A percentile compares a stretch with the other conserved stretches of the same genome.
Conservation (phyloP, 1,140 invertebrate species). For the Pseudomyrmex gracilis region DNA sequence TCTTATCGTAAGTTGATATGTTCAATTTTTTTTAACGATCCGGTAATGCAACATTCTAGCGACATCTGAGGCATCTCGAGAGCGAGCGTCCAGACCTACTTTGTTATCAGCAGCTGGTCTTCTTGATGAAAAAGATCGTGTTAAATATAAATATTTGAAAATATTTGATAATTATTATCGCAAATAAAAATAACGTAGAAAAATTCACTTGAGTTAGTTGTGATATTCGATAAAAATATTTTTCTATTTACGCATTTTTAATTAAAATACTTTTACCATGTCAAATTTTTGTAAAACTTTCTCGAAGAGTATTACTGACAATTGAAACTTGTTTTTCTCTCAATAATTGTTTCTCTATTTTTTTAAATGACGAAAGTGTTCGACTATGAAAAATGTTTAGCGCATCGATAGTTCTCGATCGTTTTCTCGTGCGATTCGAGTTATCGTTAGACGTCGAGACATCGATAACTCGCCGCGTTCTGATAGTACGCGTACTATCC, state of each 20-base stretch:
- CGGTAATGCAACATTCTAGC: slow-evolving; percentile 14
- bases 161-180: too few relatives aligned
- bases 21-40: not conserved
- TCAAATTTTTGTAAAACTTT: too few relatives aligned
- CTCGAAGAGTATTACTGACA: too few relatives aligned
- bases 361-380: too few relatives aligned
- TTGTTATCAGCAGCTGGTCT: slow-evolving; percentile 19
- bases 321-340: too few relatives aligned
- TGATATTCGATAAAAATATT: too few relatives aligned
- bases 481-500: slow-evolving; percentile 54
- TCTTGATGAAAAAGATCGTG: not conserved
- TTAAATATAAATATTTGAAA: too few relatives aligned
- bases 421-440: slow-evolving; percentile 19
- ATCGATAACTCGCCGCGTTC: slow-evolving; percentile 8
- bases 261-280: too few relatives aligned
- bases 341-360: too few relatives aligned
- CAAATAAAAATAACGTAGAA: too few relatives aligned
- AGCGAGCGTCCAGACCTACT: not conserved
- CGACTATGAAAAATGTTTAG: not conserved
- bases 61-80: slow-evolving; percentile 14
- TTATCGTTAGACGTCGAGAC: slow-evolving; percentile 6
- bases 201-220: too few relatives aligned
- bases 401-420: not conserved
- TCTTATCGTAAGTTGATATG: not conserved
- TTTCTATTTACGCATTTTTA: too few relatives aligned